Base-by-base conservation (phyloP, 2,113 vertebrate species). In the Leptosomus discolor region DNA sequence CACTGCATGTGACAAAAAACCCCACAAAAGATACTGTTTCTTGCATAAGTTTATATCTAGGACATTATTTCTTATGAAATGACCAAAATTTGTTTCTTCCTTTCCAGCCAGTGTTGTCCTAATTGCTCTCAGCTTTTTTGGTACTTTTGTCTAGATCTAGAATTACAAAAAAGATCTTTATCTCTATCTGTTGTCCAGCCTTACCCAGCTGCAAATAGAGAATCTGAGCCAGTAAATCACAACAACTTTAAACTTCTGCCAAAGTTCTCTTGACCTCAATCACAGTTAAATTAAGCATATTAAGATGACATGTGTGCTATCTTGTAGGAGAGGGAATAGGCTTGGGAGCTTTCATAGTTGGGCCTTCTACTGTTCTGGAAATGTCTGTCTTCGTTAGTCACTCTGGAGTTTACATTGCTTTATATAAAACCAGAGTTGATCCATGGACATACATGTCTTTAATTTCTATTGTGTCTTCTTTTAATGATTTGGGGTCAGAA, bases 71-170 rank as follows among this genome's bases (percentile, higher is more conserved):
- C 53, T 88, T 68, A 29, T 56, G 68, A 90, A 80, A 75, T 7
- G 29, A 64, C 1, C 6, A 65, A 57, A 77, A 94, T 84, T 53
- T 89, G 67, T 90, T 51, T 92, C 56, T 94, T 93, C 57, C 77
- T 94, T 30, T 94, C 48, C 48, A 83, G 39, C 3, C 36, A 65
- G 30, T 34, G 20, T 71, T 88, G 46, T 76, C 50, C 29, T 85
- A 69, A 88, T 88, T 73, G 39, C 27, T 54, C 50, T 73, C 0
- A 8, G 48, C 48, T 79, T 79, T 92, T 90, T 71, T 57, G 57
- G 67, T 94, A 76, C 78, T 95, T 94, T 93, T 93, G 36, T 64
- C 57, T 93, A 83, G 39, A 83, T 92, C 85, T 94, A 88, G 85
- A 90, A 73, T 97, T 93, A 79, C 85, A 90, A 51, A 79, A 84